phyloP scores from a whole-genome alignment of 2,888 invertebrate species.

The Lycaena phlaeas region DNA sequence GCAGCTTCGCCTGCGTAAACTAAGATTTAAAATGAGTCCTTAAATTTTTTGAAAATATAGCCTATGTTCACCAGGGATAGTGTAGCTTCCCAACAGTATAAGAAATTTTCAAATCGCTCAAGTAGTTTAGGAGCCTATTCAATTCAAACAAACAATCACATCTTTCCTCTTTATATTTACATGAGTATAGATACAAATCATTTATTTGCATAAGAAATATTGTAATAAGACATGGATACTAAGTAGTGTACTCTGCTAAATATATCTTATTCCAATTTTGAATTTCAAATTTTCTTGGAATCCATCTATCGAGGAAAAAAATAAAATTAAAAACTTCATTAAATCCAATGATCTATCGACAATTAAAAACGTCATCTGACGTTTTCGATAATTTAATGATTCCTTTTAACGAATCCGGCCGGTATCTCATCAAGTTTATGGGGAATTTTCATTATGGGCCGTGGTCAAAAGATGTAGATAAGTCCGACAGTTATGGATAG shows the following conservation, averaged over 20 bases:
- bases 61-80: too few relatives aligned
- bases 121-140: too few relatives aligned
- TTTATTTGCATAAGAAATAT: background rate
- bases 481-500: constrained; percentile 7
- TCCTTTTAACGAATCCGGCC: background rate
- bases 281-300: background rate
- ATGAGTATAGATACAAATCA: background rate
- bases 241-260: background rate
- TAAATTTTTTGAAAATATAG: too few relatives aligned
- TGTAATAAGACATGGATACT: background rate
- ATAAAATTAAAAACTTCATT: too few relatives aligned
- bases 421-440: background rate
- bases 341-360: background rate
- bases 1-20: too few relatives aligned
- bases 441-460: background rate
- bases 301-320: too few relatives aligned
- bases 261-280: background rate
- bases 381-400: background rate
- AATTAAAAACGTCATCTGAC: background rate
- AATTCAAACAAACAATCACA: too few relatives aligned
- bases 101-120: too few relatives aligned
- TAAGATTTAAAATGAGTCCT: too few relatives aligned
- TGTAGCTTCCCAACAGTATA: too few relatives aligned
- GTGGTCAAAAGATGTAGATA: constrained; percentile 4
- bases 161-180: too few relatives aligned